phyloP scores from a whole-genome alignment of 1,140 invertebrate species.

The Drosophila burlai region DNA sequence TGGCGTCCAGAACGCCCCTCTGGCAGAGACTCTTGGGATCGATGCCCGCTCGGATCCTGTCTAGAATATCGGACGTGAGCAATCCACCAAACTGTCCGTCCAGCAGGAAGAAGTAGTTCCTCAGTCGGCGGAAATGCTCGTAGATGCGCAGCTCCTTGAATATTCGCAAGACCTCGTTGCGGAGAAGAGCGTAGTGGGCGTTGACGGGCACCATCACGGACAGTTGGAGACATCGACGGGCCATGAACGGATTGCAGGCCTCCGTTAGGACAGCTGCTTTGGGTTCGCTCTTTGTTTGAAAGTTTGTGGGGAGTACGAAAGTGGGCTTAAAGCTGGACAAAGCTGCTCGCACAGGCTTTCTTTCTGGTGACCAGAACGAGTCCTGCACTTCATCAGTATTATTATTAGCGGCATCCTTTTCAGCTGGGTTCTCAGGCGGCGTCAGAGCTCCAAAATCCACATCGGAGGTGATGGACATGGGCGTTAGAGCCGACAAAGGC shows the following conservation, averaged over 20 bases:
- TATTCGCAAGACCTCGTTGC: conserved; percentile 90
- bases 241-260: conserved; percentile 51
- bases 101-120: conserved; percentile 91
- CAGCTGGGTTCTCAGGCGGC: conserved; percentile 13
- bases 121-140: conserved; percentile 89
- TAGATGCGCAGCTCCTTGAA: conserved; percentile 89
- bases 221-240: conserved; percentile 88
- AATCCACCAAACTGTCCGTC: conserved; percentile 91
- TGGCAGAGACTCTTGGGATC: conserved; percentile 89
- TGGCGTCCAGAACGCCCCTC: conserved; percentile 88
- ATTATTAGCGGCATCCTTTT: conserved; percentile 44
- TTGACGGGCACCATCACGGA: conserved; percentile 89
- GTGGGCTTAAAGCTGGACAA: neutral
- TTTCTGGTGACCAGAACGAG: neutral
- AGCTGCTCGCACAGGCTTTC: neutral
- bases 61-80: conserved; percentile 89
- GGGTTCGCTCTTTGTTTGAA: neutral
- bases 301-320: neutral
- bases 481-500: conserved; percentile 24
- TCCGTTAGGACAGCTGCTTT: neutral
- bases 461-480: conserved; percentile 84
- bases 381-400: neutral
- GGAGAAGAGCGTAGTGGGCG: conserved; percentile 89
- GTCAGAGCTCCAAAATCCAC: conserved; percentile 16
- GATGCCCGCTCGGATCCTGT: conserved; percentile 87